Percentiles rank a stretch among this genome's conserved stretches.
Evolutionary conservation across 2,113 vertebrate genomes (phyloP).

Genomic region (Gobius niger): DNA sequence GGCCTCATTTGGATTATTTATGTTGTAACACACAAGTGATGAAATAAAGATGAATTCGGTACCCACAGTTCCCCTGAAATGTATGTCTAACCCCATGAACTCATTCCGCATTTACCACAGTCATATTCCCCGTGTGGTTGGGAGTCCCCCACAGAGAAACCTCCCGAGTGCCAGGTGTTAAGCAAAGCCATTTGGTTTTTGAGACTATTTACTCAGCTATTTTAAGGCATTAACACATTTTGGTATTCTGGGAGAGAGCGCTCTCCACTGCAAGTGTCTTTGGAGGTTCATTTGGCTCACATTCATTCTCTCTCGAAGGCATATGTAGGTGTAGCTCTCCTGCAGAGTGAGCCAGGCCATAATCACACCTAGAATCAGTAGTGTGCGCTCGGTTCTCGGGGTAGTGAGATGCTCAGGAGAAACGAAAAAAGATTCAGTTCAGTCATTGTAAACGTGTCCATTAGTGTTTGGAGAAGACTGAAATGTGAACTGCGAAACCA

Average conservation of each 20-base stretch:
- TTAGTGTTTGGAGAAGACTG: too few relatives aligned
- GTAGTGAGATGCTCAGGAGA: too few relatives aligned
- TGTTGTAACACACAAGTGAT: conserved; percentile 39
- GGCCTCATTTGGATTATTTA: conserved; percentile 40
- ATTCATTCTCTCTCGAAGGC: not conserved
- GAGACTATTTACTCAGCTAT: conserved; percentile 1
- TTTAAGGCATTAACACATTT: not conserved
- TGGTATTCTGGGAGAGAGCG: not conserved
- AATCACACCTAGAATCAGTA: too few relatives aligned
- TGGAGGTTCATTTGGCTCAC: not conserved
- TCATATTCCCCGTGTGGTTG: not conserved
- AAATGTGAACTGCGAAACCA: too few relatives aligned
- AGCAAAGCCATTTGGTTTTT: not conserved
- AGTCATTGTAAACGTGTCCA: too few relatives aligned
- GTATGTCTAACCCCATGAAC: conserved; percentile 10
- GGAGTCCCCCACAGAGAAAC: conserved; percentile 3
- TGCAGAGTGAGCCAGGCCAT: not conserved
- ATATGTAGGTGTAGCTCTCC: not conserved
- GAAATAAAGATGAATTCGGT: conserved; percentile 40
- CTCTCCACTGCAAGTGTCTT: not conserved
- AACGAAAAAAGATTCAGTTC: too few relatives aligned
- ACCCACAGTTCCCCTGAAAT: conserved; percentile 2
- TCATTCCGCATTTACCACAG: conserved; percentile 20
- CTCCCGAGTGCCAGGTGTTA: not conserved
- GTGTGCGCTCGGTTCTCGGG: too few relatives aligned